A percentile compares a stretch with the other conserved stretches of the same genome.
phyloP scores from a whole-genome alignment of 2,797 vertebrate genomes.

The Leuciscus waleckii region DNA sequence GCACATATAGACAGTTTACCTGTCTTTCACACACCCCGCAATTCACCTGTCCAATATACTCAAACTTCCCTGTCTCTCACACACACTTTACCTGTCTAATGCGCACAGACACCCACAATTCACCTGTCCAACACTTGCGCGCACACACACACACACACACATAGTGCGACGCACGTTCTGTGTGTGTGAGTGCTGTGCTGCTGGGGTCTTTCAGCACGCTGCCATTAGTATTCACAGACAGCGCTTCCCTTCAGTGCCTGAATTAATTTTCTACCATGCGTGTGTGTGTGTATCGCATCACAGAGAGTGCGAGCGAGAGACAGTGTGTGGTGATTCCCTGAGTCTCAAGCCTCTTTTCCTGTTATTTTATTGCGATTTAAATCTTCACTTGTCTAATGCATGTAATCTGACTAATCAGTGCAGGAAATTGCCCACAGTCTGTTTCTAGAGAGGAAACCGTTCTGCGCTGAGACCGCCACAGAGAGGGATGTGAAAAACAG shows the following conservation, averaged over 20 bases:
- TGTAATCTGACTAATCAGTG: constrained; percentile 53
- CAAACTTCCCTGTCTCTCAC: not conserved
- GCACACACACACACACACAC: not conserved
- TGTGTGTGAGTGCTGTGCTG: constrained; percentile 35
- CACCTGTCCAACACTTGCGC: not conserved
- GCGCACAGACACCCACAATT: not conserved
- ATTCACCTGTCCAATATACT: not conserved
- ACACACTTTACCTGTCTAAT: constrained; percentile 2
- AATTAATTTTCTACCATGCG: constrained; percentile 60
- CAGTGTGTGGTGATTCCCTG: constrained; percentile 32
- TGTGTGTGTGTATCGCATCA: constrained; percentile 47
- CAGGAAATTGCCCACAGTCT: constrained; percentile 49
- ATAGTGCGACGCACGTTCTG: not conserved
- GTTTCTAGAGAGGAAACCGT: constrained; percentile 25
- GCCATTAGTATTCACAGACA: constrained; percentile 65
- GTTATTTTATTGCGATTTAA: constrained; percentile 52
- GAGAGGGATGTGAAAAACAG: constrained; percentile 36
- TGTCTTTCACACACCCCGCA: not conserved
- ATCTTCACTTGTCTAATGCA: constrained; percentile 48
- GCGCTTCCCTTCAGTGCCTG: constrained; percentile 58
- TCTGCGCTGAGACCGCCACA: constrained; percentile 7
- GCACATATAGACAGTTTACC: not conserved
- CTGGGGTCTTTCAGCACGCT: constrained; percentile 57
- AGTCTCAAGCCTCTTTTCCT: constrained; percentile 46
- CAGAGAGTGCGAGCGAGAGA: constrained; percentile 35